Percentiles rank a stretch among this genome's conserved stretches.
Conservation (phyloP, 2,888 invertebrate species). For the Epistrophella euchroma region DNA sequence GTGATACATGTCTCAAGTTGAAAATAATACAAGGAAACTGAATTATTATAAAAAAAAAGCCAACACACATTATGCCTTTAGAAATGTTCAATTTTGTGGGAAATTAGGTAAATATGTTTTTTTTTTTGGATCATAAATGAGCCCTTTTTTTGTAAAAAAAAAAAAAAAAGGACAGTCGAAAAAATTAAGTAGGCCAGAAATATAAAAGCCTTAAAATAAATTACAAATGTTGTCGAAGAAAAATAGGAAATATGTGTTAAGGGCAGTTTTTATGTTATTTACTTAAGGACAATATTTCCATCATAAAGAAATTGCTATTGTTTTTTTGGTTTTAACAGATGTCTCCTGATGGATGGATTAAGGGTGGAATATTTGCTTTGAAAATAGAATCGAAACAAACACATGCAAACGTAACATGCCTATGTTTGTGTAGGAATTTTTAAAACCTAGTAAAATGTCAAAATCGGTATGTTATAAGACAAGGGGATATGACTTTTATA, state of each 20-base stretch:
- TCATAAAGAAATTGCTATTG: not conserved
- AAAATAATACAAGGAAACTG: constrained; percentile 28
- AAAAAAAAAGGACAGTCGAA: not conserved
- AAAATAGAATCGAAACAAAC: too few relatives aligned
- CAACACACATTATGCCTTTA: constrained; percentile 33
- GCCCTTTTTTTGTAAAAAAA: not conserved
- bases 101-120: constrained; percentile 1
- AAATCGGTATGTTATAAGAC: too few relatives aligned
- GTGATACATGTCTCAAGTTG: constrained; percentile 49
- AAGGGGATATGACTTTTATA: too few relatives aligned
- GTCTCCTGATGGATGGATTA: not conserved
- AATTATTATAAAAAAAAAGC: constrained; percentile 27
- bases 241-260: not conserved
- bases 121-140: constrained; percentile 7
- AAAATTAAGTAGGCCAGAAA: not conserved
- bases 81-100: constrained; percentile 28
- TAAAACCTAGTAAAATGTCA: too few relatives aligned
- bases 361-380: not conserved
- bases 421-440: too few relatives aligned
- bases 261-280: constrained; percentile 3
- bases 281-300: not conserved
- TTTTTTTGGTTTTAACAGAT: not conserved
- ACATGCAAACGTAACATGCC: too few relatives aligned
- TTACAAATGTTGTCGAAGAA: not conserved
- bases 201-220: constrained; percentile 8